Evolutionary conservation across 2,113 vertebrate species (phyloP), one percentile per base, ranked within the genome.

Genomic region (Bubalus kerabau): DNA sequence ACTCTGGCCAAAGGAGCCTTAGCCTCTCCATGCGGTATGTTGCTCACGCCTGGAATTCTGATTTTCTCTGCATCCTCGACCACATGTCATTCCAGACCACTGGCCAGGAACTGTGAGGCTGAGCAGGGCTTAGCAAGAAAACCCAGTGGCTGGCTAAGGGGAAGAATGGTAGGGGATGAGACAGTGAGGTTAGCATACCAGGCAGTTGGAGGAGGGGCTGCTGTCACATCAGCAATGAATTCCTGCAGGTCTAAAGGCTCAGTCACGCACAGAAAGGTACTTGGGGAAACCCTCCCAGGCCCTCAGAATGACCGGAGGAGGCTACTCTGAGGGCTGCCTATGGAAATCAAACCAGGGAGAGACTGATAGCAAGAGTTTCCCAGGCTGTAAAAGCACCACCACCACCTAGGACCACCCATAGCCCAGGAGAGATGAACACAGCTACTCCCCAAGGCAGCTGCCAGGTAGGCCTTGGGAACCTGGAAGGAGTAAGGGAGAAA

Each of bases 1-100:
- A 84, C 85, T 92, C 88, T 87, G 46, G 48, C n/a, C 87, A 96
- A 95, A 95, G n/a, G 76, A 88, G 9, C 21, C 88, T 90, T 78
- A 82, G 54, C 32, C 4, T 32, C n/a, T 67, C 78, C 5, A 64
- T 62, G 23, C 52, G 50, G 11, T 62, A 43, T 32, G 84, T 62
- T 94, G 85, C 19, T 24, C 57, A 56, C 43, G 76, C 36, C n/a
- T 71, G 50, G 78, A 56, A 89, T 94, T 97, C 46, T 46, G n/a
- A 88, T 92, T 97, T 90, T 78, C 46, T 95, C 59, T 91, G 21
- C 48, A 36, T 78, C 91, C 26, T 95, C 32, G 2, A 91, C 43
- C 43, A 94, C 21, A 54, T 54, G 24, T 86, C 13, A 48, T 56
- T 23, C 62, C 10, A 85, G 30, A 13, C 12, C 30, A 88, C 46